A percentile compares a stretch with the other conserved stretches of the same genome.
phyloP scores from a whole-genome alignment of 2,888 invertebrate genomes.

The Drosophila emarginata region DNA sequence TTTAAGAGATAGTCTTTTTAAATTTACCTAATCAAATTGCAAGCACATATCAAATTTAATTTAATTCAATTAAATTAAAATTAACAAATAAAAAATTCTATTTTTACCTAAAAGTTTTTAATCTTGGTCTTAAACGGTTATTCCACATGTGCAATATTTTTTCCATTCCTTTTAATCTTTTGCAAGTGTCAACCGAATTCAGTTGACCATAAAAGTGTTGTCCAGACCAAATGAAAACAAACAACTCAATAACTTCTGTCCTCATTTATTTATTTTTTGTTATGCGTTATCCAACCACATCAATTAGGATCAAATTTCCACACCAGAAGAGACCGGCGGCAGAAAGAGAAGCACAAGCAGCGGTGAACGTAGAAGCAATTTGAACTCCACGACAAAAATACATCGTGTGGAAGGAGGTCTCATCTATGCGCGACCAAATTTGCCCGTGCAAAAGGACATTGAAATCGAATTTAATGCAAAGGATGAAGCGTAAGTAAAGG shows the following conservation, averaged over 20 bases:
- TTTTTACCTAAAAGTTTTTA: not conserved
- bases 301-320: conserved; percentile 61
- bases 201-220: conserved; percentile 25
- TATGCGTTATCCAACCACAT: conserved; percentile 36
- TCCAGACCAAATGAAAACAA: conserved; percentile 31
- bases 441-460: conserved; percentile 82
- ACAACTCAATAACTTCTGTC: conserved; percentile 40
- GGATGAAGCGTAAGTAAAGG: conserved; percentile 83
- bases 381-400: conserved; percentile 48
- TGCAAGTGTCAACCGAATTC: conserved; percentile 32
- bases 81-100: too few species aligned
- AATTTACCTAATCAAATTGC: too few species aligned
- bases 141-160: not conserved
- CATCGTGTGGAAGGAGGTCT: conserved; percentile 84
- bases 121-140: not conserved
- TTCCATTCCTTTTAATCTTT: conserved; percentile 12
- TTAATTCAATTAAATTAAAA: too few species aligned
- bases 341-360: conserved; percentile 30
- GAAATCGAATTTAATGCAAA: conserved; percentile 85
- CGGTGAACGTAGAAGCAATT: conserved; percentile 16
- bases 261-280: conserved; percentile 27
- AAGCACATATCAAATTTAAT: too few species aligned
- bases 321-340: conserved; percentile 50
- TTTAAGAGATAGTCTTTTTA: too few species aligned
- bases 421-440: conserved; percentile 83